These are phyloP conservation scores for Lasioglossum marginatum DNA, from an alignment of 2,888 invertebrate genomes.

Conservation along the genomic window DNA sequence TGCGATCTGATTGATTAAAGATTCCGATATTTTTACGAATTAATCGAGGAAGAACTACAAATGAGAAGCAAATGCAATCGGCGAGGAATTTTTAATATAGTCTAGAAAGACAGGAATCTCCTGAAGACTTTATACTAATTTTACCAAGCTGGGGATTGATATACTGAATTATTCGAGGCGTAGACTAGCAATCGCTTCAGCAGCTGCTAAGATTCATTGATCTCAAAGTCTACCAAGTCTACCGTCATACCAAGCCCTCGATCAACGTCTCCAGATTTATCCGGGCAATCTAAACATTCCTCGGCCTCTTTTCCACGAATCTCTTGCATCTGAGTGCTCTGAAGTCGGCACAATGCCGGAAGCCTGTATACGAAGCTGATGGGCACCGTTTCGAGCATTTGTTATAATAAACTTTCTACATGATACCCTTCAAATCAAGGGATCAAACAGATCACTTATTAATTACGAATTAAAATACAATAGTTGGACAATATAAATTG, in stretches of 20 bases:
- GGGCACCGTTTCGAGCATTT: neutral
- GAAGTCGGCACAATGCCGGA: slow-evolving; percentile 4
- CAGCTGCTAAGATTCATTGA: neutral
- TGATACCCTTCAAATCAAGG: neutral
- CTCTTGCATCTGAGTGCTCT: neutral
- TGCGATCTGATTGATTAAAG: neutral
- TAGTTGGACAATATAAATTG: neutral
- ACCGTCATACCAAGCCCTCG: neutral
- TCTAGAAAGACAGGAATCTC: no score
- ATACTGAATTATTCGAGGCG: neutral
- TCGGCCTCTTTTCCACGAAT: neutral
- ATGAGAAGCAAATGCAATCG: no score
- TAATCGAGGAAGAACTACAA: no score
- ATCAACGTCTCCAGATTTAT: neutral
- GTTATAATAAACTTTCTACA: neutral
- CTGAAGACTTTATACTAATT: neutral
- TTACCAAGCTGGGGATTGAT: neutral
- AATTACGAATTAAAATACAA: no score
- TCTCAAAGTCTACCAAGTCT: neutral
- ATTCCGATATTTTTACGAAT: no score
- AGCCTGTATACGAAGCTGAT: slow-evolving; percentile 17
- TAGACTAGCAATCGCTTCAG: neutral
- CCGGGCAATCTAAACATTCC: neutral
- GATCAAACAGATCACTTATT: no score
- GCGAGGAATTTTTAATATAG: no score